These are phyloP conservation scores for Macropis europaea DNA, from an alignment of 2,888 invertebrate species.

Conservation along the genomic window DNA sequence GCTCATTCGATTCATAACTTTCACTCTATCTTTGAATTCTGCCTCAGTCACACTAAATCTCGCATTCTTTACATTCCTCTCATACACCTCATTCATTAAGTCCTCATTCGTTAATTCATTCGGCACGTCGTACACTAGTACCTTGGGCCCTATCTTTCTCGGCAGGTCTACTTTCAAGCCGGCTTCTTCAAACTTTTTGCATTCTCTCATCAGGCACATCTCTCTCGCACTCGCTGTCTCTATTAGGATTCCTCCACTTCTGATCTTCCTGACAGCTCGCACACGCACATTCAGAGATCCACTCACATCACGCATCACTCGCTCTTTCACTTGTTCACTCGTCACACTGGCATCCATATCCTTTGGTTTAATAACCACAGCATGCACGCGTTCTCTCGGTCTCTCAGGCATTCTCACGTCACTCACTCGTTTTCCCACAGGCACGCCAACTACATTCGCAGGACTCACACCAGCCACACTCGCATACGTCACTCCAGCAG, in stretches of 20 bases:
- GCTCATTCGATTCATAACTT: background rate
- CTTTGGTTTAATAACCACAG: background rate
- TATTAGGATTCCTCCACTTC: background rate
- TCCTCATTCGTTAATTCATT: background rate
- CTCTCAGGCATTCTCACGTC: background rate
- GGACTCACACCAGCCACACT: background rate
- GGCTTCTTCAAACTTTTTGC: background rate
- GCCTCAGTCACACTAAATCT: background rate
- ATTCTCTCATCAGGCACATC: background rate
- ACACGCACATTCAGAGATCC: background rate
- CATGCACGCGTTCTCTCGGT: background rate
- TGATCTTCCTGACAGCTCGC: background rate
- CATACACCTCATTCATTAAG: conserved; percentile 1
- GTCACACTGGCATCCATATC: too few relatives aligned
- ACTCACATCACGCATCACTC: background rate
- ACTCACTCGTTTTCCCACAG: background rate
- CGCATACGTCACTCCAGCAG: background rate
- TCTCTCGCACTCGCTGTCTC: background rate
- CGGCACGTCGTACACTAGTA: background rate
- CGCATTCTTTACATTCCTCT: background rate
- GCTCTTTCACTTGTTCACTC: too few relatives aligned
- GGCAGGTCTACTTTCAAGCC: background rate
- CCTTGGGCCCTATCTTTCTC: background rate
- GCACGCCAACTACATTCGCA: background rate
- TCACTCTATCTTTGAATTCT: background rate